phyloP scores from a whole-genome alignment of 2,888 invertebrate species.

The Protophormia terraenovae region DNA sequence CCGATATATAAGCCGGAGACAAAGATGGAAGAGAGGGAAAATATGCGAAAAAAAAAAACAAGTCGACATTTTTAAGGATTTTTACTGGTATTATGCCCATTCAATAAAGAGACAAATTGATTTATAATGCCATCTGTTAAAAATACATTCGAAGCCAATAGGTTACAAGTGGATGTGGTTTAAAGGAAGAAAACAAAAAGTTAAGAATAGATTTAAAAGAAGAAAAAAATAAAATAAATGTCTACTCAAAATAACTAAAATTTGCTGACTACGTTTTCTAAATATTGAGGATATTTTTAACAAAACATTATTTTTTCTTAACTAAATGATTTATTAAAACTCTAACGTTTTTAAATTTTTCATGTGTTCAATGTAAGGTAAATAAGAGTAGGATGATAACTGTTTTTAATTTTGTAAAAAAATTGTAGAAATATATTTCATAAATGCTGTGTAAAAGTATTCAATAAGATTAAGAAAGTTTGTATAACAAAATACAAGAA shows the following conservation, averaged over 20 bases:
- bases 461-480: too few relatives aligned
- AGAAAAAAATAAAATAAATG: not conserved
- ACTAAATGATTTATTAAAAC: constrained; percentile 26
- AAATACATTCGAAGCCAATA: constrained; percentile 43
- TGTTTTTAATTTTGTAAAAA: too few relatives aligned
- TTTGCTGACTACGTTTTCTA: constrained; percentile 34
- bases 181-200: not conserved
- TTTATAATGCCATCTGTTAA: constrained; percentile 64
- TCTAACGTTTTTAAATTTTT: too few relatives aligned
- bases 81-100: constrained; percentile 39
- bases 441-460: too few relatives aligned
- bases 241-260: constrained; percentile 7
- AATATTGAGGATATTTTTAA: not conserved
- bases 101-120: constrained; percentile 65
- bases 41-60: not conserved
- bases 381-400: too few relatives aligned
- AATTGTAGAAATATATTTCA: too few relatives aligned
- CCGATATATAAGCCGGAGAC: not conserved
- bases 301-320: constrained; percentile 33
- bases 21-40: not conserved
- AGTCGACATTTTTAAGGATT: constrained; percentile 39
- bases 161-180: constrained; percentile 36
- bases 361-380: too few relatives aligned
- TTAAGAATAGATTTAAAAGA: not conserved
- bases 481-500: too few relatives aligned